phyloP scores from a whole-genome alignment of 2,113 vertebrate species.

The Colinus virginianus region DNA sequence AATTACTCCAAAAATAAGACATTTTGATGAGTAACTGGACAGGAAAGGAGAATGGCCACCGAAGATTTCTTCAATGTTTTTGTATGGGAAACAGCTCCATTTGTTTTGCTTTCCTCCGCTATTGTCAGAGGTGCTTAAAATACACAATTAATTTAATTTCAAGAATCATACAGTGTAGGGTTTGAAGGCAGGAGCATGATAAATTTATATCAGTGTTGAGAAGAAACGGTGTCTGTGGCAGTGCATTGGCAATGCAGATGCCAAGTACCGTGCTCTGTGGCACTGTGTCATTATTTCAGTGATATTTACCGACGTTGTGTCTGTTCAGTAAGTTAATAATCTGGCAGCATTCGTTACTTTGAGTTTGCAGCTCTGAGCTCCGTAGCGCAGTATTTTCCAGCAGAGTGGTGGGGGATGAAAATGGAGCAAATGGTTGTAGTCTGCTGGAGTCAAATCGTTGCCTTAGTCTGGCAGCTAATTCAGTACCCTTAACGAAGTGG shows the following conservation, averaged over 20 bases:
- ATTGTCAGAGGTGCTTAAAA: background rate
- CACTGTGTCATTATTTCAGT: background rate
- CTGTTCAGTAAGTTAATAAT: background rate
- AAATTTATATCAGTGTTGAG: background rate
- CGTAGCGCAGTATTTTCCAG: background rate
- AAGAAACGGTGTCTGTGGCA: background rate
- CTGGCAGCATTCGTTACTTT: background rate
- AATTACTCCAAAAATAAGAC: conserved; percentile 33
- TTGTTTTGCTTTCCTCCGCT: background rate
- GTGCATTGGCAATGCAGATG: background rate
- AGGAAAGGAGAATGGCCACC: background rate
- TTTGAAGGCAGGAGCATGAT: background rate
- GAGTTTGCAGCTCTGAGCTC: background rate
- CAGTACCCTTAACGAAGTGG: background rate
- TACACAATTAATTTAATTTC: conserved; percentile 30
- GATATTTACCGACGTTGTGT: background rate
- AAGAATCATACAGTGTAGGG: background rate
- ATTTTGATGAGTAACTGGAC: conserved; percentile 33
- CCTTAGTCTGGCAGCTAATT: background rate
- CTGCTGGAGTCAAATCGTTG: rapidly evolving
- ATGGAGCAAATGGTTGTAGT: background rate
- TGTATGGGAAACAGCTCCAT: background rate
- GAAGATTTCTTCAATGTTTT: background rate
- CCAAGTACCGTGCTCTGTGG: background rate
- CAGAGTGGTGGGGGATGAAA: background rate